phyloP scores from a whole-genome alignment of 2,888 invertebrate species.

The Stenotaenia linearis region DNA sequence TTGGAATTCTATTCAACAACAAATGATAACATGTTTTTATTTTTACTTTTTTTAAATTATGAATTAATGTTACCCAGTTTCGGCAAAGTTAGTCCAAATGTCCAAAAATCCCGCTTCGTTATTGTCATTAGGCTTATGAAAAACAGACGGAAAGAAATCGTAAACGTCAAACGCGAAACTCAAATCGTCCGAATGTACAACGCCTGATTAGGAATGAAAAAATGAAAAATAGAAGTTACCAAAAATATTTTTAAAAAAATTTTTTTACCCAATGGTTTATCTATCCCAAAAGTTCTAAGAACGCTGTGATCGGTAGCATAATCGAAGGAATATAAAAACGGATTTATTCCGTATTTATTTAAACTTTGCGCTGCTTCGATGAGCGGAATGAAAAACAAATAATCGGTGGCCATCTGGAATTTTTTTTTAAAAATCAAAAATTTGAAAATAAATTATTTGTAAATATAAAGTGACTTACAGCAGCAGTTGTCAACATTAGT shows the following conservation, averaged over 20 bases:
- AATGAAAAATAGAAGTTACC: too few species aligned
- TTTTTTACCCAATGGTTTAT: not conserved
- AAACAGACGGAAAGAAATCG: not conserved
- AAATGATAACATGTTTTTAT: not conserved
- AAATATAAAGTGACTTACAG: too few species aligned
- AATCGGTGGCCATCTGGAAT: not conserved
- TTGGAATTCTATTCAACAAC: not conserved
- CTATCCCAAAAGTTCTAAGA: not conserved
- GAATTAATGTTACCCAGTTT: not conserved
- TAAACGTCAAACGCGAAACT: not conserved
- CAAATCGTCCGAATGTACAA: slow-evolving; percentile 8
- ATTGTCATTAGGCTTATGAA: not conserved
- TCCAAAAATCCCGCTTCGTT: not conserved
- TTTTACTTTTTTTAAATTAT: too few species aligned
- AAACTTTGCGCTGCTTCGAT: not conserved
- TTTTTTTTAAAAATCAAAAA: too few species aligned
- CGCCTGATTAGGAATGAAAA: slow-evolving; percentile 2
- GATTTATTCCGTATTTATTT: not conserved
- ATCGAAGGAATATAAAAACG: not conserved
- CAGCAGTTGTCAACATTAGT: too few species aligned
- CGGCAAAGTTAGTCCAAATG: slow-evolving; percentile 28
- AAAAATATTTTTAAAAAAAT: too few species aligned
- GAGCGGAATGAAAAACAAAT: not conserved
- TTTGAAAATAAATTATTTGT: too few species aligned
- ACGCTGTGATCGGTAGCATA: not conserved